A percentile compares a stretch with the other conserved stretches of the same genome.
These are phyloP conservation scores for Trichogramma evanescens DNA, from an alignment of 2,888 invertebrate genomes.

Conservation along the genomic window DNA sequence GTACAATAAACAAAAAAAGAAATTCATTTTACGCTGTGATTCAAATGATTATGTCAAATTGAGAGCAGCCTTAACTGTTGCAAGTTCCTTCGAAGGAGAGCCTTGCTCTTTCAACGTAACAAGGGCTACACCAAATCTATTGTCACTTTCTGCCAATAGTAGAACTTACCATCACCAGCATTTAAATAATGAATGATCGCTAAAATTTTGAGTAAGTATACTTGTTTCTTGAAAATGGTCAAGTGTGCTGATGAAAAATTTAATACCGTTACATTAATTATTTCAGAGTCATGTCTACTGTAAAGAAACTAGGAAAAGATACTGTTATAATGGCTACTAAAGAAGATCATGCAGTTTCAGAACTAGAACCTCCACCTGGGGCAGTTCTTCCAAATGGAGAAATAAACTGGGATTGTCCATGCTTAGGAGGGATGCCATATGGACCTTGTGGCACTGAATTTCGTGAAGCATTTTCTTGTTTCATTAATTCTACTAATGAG, in stretches of 20 bases:
- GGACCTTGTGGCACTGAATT: conserved; percentile 93
- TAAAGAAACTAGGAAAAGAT: conserved; percentile 62
- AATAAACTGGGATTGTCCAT: conserved; percentile 96
- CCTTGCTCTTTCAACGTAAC: conserved; percentile 53
- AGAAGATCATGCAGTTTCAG: conserved; percentile 69
- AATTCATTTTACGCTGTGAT: conserved; percentile 55
- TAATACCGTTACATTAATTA: not conserved
- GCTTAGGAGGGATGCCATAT: conserved; percentile 94
- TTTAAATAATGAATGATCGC: conserved; percentile 16
- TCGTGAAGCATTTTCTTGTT: conserved; percentile 89
- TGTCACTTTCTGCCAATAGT: conserved; percentile 37
- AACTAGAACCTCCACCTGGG: conserved; percentile 70
- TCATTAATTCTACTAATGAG: conserved; percentile 82
- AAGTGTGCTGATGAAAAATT: too few relatives aligned
- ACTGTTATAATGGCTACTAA: conserved; percentile 74
- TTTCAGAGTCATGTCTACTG: conserved; percentile 33
- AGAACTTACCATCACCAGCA: conserved; percentile 32
- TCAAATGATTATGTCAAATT: conserved; percentile 52
- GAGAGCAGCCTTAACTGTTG: conserved; percentile 54
- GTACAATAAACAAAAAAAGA: conserved; percentile 46
- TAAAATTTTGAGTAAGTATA: conserved; percentile 8
- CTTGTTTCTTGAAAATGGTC: not conserved
- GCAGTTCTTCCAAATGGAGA: conserved; percentile 77
- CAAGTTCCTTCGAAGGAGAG: conserved; percentile 45
- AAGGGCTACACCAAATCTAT: conserved; percentile 49